Evolutionary conservation across 2,113 vertebrate genomes (phyloP).

Genomic region (Aythya baeri): DNA sequence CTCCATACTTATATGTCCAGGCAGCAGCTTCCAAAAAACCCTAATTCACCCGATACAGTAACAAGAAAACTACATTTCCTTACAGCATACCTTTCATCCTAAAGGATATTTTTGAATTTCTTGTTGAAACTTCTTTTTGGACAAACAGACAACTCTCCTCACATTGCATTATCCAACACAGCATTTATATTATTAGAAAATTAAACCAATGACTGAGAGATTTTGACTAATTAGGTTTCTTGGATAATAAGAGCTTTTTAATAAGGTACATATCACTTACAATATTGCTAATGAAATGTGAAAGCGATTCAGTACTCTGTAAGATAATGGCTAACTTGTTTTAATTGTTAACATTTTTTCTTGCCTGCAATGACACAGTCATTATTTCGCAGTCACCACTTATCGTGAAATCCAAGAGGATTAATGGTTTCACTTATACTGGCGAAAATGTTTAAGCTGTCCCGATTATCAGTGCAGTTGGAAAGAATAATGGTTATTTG

Average conservation of each 20-base stretch:
- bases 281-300: constrained; percentile 91
- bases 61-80: not conserved
- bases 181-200: constrained; percentile 76
- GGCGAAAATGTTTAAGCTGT: constrained; percentile 99
- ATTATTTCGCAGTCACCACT: constrained; percentile 98
- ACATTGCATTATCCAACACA: constrained; percentile 50
- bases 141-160: constrained; percentile 61
- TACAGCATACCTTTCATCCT: not conserved
- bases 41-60: not conserved
- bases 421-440: constrained; percentile 99
- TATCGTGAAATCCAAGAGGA: constrained; percentile 97
- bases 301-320: constrained; percentile 82
- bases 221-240: constrained; percentile 89
- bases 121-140: constrained; percentile 33
- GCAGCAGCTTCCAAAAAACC: not conserved
- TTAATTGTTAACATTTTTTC: constrained; percentile 98
- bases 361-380: constrained; percentile 92
- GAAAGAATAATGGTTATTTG: constrained; percentile 99
- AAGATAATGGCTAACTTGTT: constrained; percentile 94
- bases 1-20: not conserved
- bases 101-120: not conserved
- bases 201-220: constrained; percentile 76
- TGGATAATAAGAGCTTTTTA: constrained; percentile 88
- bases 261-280: constrained; percentile 88
- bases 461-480: constrained; percentile 96